Evolutionary conservation across 2,113 vertebrate species (phyloP).

Genomic region (Chaenogobius annularis): DNA sequence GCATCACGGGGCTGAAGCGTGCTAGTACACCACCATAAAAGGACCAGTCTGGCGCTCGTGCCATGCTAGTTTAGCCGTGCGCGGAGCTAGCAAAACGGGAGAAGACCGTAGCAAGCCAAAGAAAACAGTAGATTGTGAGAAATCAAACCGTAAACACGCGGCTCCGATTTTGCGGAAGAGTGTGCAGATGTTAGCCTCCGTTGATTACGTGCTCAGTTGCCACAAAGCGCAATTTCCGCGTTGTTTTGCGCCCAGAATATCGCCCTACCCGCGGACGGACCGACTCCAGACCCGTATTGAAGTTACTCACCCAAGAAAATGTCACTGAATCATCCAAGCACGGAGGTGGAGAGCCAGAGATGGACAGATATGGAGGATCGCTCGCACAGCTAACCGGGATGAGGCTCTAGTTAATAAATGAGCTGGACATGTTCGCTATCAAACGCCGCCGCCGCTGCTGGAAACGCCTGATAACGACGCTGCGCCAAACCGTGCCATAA

Average conservation of each 20-base stretch:
- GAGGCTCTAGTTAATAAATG: slow-evolving; percentile 51
- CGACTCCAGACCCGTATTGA: slow-evolving; percentile 7
- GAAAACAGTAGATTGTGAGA: neutral
- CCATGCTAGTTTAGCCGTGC: slow-evolving; percentile 48
- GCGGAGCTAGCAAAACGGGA: slow-evolving; percentile 54
- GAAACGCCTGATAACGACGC: slow-evolving; percentile 16
- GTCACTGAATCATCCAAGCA: slow-evolving; percentile 65
- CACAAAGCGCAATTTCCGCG: slow-evolving; percentile 21
- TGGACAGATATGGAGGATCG: slow-evolving; percentile 48
- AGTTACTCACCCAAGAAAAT: slow-evolving; percentile 61
- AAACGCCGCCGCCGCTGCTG: slow-evolving; percentile 31
- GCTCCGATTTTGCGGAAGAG: neutral
- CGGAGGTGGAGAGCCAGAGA: slow-evolving; percentile 27
- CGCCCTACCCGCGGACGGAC: slow-evolving; percentile 29
- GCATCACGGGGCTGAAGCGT: neutral
- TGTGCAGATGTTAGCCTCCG: slow-evolving; percentile 1
- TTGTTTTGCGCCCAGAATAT: slow-evolving; percentile 24
- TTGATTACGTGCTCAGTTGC: slow-evolving; percentile 4
- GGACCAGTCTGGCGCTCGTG: slow-evolving; percentile 41
- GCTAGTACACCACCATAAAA: slow-evolving; percentile 45
- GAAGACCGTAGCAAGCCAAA: neutral
- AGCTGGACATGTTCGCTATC: slow-evolving; percentile 38
- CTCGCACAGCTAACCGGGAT: slow-evolving; percentile 50
- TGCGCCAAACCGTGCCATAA: slow-evolving; percentile 13
- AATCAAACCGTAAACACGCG: neutral